Base-by-base conservation (phyloP, 2,113 vertebrate species). In the Equus przewalskii region DNA sequence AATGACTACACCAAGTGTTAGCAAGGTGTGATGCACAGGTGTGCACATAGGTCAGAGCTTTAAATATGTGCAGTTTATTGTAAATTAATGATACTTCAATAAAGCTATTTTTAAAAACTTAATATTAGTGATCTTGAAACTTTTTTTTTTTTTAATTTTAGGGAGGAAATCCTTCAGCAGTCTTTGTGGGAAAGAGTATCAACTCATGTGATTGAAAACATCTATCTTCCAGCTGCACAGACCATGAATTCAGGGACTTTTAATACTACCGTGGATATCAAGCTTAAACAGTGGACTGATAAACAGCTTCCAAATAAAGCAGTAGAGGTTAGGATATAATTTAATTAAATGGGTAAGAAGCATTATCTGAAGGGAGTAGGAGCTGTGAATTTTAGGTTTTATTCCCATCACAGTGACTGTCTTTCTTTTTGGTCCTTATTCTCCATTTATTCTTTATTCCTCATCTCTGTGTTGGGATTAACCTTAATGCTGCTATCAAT, bases 161-260 rank as follows among this genome's bases (percentile, higher is more conserved):
- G 99, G 99, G 99, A 99, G 97, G 99, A 99, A 69, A 99, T 99
- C 90, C 99, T 99, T 89, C 99, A 99, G 97, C 99, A 99, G 93
- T 99, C 99, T 67, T 98, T 99, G 67, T 99, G 99, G 99, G 99
- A 99, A 96, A 99, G 99, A 65, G 99, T 99, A 51, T 99, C 99
- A 62, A 99, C 99, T n/a, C 99, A 99, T 78, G 99, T 99, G 98
- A 99, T 99, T 87, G 99, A 99, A 98, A 99, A 99, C 98, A 99
- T 99, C 98, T 99, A 99, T 98, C 99, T 99, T 92, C 99, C 99
- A 60, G 99, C 99, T 94, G 99, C 99, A 58, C 99, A 99, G 98
- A 99, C 99, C 70, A 99, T 99, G 98, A 99, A 99, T 98, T 99
- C 99, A 0, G 99, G 99, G 79, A 99, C 99, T 18, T 99, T 99